Evolutionary conservation across 2,797 vertebrate species (phyloP).

Genomic region (Diplodus sargus): DNA sequence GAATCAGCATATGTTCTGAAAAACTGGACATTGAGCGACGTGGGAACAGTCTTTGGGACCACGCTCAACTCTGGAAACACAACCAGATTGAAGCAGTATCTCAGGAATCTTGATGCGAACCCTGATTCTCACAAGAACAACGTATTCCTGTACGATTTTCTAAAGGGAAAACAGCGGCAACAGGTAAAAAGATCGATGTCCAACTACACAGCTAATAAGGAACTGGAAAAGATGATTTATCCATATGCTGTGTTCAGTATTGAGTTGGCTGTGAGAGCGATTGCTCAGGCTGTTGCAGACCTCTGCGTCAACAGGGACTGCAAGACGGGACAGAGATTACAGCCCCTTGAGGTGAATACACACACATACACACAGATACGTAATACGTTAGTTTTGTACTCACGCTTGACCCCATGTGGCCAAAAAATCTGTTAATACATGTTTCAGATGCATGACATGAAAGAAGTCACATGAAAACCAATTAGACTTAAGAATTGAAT

Average conservation of each 20-base stretch:
- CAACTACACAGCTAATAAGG: not conserved
- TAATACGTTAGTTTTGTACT: not conserved
- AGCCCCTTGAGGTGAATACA: conserved; percentile 81
- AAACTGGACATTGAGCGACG: conserved; percentile 73
- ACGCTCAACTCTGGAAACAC: conserved; percentile 82
- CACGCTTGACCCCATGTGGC: too few species aligned
- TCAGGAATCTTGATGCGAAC: conserved; percentile 73
- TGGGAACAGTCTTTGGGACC: conserved; percentile 85
- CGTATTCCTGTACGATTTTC: conserved; percentile 69
- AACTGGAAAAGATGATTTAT: conserved; percentile 71
- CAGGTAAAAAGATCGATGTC: not conserved
- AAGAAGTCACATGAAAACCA: not conserved
- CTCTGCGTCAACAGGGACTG: conserved; percentile 82
- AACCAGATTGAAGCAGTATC: conserved; percentile 79
- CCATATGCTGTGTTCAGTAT: conserved; percentile 83
- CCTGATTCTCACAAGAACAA: conserved; percentile 73
- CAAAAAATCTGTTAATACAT: too few species aligned
- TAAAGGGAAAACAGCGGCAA: not conserved
- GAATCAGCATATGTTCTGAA: conserved; percentile 77
- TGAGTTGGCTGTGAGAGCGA: conserved; percentile 84
- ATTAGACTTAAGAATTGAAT: not conserved
- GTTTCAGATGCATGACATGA: not conserved
- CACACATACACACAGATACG: not conserved
- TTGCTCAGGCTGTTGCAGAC: conserved; percentile 83
- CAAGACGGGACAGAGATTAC: conserved; percentile 58